Conservation (phyloP, 2,797 vertebrate species). For the Microhierax caerulescens region DNA sequence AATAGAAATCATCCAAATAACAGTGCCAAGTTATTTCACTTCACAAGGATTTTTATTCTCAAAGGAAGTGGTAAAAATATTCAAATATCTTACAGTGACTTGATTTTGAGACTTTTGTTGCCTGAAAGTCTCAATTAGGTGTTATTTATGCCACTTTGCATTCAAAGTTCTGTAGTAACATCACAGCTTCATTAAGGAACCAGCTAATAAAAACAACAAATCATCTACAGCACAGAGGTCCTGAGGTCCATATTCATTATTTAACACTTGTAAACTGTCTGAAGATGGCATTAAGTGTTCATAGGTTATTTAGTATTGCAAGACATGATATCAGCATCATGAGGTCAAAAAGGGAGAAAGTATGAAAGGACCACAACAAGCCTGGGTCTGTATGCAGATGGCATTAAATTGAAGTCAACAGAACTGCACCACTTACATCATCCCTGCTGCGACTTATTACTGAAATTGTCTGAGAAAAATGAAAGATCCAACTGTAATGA, state of each 20-base stretch:
- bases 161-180: neutral
- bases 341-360: neutral
- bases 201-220: constrained; percentile 2
- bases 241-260: neutral
- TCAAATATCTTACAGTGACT: neutral
- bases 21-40: neutral
- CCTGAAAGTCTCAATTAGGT: neutral
- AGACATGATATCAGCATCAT: neutral
- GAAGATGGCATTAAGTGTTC: neutral
- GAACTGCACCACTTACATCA: neutral
- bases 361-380: neutral
- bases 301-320: neutral
- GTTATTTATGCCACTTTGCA: neutral
- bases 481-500: neutral
- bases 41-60: neutral
- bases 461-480: constrained; percentile 14
- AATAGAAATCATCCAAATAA: neutral
- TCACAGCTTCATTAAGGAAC: neutral
- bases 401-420: neutral
- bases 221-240: neutral
- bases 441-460: neutral
- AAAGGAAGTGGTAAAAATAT: neutral
- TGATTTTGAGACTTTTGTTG: neutral
- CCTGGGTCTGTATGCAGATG: neutral
- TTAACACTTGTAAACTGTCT: neutral